phyloP scores from a whole-genome alignment of 2,113 vertebrate genomes.

The Pycnonotus jocosus region DNA sequence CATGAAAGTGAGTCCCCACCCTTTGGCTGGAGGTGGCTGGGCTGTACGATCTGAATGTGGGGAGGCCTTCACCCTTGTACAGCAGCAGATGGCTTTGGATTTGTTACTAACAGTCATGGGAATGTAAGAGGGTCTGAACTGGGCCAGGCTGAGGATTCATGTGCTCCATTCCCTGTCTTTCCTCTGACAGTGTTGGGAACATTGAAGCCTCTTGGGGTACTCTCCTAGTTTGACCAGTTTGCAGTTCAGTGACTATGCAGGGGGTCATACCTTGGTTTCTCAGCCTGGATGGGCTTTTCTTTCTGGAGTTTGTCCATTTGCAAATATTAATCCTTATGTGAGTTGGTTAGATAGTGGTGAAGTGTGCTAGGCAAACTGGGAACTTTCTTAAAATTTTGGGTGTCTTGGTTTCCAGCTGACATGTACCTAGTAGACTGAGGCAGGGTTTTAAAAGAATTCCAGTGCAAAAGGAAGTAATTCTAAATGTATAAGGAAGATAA shows the following conservation, averaged over 20 bases:
- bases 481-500: not conserved
- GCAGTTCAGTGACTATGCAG: not conserved
- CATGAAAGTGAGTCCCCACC: not conserved
- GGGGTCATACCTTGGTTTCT: not conserved
- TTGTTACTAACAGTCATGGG: not conserved
- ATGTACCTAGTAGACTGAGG: accelerated
- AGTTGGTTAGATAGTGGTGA: not conserved
- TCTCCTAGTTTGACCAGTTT: not conserved
- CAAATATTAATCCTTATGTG: not conserved
- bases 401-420: not conserved
- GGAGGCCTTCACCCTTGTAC: not conserved
- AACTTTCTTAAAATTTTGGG: not conserved
- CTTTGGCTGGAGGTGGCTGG: not conserved
- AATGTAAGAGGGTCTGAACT: not conserved
- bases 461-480: not conserved
- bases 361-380: accelerated
- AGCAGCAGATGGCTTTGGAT: not conserved
- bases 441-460: not conserved
- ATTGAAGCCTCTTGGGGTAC: not conserved
- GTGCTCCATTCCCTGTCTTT: not conserved
- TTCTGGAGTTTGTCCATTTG: not conserved
- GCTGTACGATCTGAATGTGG: accelerated
- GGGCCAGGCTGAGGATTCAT: not conserved
- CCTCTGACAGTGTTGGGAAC: not conserved
- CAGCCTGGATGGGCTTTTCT: not conserved